A percentile compares a stretch with the other conserved stretches of the same genome.
These are phyloP conservation scores for Chaenocephalus aceratus DNA, from an alignment of 2,113 vertebrate genomes.

Conservation along the genomic window DNA sequence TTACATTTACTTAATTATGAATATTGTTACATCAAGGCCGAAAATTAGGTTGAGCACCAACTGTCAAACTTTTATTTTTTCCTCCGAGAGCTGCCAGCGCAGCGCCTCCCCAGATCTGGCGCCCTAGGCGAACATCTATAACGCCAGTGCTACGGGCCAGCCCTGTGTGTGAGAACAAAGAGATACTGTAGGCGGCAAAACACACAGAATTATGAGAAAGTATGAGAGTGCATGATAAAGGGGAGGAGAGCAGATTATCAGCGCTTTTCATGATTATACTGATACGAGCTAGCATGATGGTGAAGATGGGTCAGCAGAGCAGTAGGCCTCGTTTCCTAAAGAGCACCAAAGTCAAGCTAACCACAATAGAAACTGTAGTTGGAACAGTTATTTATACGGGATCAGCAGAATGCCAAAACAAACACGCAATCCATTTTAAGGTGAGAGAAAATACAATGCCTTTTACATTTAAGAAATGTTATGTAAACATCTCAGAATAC, in stretches of 20 bases:
- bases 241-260: constrained; percentile 8
- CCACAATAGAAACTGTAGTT: background rate
- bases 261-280: background rate
- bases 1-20: too few relatives aligned
- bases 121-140: too few relatives aligned
- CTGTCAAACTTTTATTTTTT: too few relatives aligned
- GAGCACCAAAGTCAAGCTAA: background rate
- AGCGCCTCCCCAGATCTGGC: too few relatives aligned
- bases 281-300: background rate
- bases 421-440: too few relatives aligned
- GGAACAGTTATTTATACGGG: background rate
- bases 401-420: background rate
- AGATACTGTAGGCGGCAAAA: constrained; percentile 23
- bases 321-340: background rate
- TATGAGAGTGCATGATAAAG: constrained; percentile 22
- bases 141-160: too few relatives aligned
- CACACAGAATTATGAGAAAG: constrained; percentile 33
- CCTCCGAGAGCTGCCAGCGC: too few relatives aligned
- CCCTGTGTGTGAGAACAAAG: constrained; percentile 36
- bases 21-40: too few relatives aligned
- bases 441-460: background rate
- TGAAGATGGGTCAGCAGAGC: background rate
- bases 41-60: too few relatives aligned
- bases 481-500: background rate
- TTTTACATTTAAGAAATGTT: background rate